A percentile compares a stretch with the other conserved stretches of the same genome.
Evolutionary conservation across 2,113 vertebrate species (phyloP).

Genomic region (Pluvianellus socialis): DNA sequence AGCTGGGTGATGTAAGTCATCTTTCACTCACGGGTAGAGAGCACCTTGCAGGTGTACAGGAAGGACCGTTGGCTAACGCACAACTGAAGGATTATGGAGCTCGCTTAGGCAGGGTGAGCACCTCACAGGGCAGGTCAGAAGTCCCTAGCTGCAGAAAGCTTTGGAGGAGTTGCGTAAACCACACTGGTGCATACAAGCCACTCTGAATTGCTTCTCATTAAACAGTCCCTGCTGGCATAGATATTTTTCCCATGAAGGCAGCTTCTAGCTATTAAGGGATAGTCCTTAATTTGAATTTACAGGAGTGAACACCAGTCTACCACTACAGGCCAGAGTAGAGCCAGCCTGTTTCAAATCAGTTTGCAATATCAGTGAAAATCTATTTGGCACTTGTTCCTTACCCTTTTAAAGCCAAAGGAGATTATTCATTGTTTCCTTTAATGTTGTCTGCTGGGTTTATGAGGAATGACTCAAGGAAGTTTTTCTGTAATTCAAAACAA

Average conservation of each 20-base stretch:
- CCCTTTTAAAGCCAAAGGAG: slow-evolving; percentile 50
- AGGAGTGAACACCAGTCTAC: not conserved
- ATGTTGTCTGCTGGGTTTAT: slow-evolving; percentile 49
- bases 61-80: not conserved
- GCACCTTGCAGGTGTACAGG: not conserved
- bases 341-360: slow-evolving; percentile 62
- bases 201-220: not conserved
- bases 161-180: not conserved
- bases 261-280: not conserved
- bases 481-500: slow-evolving; percentile 64
- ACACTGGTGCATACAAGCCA: not conserved
- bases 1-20: not conserved
- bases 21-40: not conserved
- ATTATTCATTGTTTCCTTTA: slow-evolving; percentile 69
- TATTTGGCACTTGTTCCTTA: slow-evolving; percentile 46
- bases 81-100: not conserved
- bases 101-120: not conserved
- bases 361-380: slow-evolving; percentile 44
- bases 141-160: not conserved
- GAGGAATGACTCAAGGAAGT: slow-evolving; percentile 57
- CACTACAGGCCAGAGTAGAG: not conserved
- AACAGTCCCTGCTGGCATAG: not conserved
- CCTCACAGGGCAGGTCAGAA: not conserved
- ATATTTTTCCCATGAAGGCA: not conserved
- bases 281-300: not conserved